These are phyloP conservation scores for Suncus etruscus DNA, from an alignment of 2,113 vertebrate species.

Conservation along the genomic window DNA sequence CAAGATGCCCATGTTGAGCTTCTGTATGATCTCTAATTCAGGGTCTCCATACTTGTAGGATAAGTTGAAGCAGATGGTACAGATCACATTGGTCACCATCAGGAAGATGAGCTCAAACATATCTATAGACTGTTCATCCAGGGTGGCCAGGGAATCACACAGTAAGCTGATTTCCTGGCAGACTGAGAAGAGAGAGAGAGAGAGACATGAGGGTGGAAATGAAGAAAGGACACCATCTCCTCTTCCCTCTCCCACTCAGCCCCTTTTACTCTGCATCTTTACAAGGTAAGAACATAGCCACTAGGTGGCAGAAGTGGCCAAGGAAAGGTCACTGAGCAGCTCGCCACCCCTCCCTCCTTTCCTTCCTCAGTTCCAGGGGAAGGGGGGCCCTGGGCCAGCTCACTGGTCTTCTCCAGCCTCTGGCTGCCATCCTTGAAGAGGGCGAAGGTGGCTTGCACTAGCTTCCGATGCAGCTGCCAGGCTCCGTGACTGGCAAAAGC, in stretches of 20 bases:
- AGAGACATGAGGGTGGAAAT: not conserved
- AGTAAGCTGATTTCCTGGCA: conserved; percentile 88
- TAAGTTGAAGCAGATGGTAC: conserved; percentile 93
- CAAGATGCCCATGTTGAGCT: conserved; percentile 92
- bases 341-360: not conserved
- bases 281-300: not conserved
- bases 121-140: conserved; percentile 86
- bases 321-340: not conserved
- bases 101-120: conserved; percentile 90
- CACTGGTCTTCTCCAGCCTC: conserved; percentile 93
- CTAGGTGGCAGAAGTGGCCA: conserved; percentile 55
- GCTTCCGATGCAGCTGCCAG: too few relatives aligned
- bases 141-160: conserved; percentile 86
- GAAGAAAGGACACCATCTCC: too few relatives aligned
- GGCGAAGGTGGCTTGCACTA: too few relatives aligned
- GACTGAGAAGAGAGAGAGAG: conserved; percentile 68
- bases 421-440: too few relatives aligned
- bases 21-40: conserved; percentile 90
- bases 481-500: too few relatives aligned
- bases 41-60: conserved; percentile 90
- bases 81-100: conserved; percentile 94
- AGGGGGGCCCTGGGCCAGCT: conserved; percentile 80
- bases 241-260: too few relatives aligned
- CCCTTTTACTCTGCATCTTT: too few relatives aligned
- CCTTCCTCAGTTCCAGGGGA: too few relatives aligned